Evolutionary conservation across 2,113 vertebrate genomes (phyloP), one percentile per base, ranked within the genome.

Genomic region (Porphyrio hochstetteri): DNA sequence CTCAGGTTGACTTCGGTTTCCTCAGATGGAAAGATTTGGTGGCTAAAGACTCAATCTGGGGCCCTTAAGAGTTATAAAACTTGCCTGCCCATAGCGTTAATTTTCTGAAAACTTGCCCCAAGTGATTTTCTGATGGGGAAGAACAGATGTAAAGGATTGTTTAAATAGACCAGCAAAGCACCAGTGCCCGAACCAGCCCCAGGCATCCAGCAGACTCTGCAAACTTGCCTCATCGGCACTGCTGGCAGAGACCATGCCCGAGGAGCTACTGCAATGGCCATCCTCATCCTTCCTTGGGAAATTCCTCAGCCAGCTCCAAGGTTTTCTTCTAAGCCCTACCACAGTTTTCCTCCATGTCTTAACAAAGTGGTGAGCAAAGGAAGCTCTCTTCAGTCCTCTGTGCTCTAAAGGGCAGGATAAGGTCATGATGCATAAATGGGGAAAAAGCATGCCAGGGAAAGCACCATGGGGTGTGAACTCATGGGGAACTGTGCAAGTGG

Each of bases 401-500:
- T 52, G 38, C 50, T 85, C 44, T 4, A 1, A 52, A 69, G 20
- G 59, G 64, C 55, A 86, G 33, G 53, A n/a, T 83, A 46, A 74
- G 44, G 11, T 2, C 8, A 7, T 2, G 2, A 23, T 7, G 35
- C 10, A 56, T 33, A 38, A 56, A 48, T 10, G n/a, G 42, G n/a
- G 36, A 42, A 60, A 79, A 79, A 85, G 16, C 1, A 0, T 31
- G 40, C 18, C 3, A 1, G 63, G 29, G 21, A 16, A 90, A 72
- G 29, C 1, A 5, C 6, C 6, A 55, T 9, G 9, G n/a, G 46
- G 10, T 50, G 46, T 8, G 5, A 19, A 25, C 6, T 3, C 24
- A 7, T 36, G 38, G 31, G 36, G 18, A 8, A 38, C 13, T 5
- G 1, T 0, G 19, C 2, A 2, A 60, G 46, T 0, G 3, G 20